These are phyloP conservation scores for Octodonta nipae DNA, from an alignment of 2,888 invertebrate genomes.

Conservation along the genomic window DNA sequence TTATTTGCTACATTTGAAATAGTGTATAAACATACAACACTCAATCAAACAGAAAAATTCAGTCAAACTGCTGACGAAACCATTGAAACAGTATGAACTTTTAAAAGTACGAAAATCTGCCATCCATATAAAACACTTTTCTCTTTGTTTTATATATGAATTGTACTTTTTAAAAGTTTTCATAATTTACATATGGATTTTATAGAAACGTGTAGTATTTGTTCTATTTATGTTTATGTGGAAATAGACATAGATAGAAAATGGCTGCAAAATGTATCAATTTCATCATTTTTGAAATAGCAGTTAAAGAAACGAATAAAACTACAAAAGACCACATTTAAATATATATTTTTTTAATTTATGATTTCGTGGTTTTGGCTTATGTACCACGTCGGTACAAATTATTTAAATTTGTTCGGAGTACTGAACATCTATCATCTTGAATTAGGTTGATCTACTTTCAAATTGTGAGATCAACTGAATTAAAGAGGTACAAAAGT, in stretches of 20 bases:
- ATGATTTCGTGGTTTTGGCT: no score
- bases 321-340: no score
- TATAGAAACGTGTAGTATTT: slow-evolving; percentile 22
- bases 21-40: no score
- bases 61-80: not conserved
- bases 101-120: slow-evolving; percentile 27
- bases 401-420: no score
- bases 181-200: slow-evolving; percentile 17
- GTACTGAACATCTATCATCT: no score
- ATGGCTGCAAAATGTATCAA: slow-evolving; percentile 21
- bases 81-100: slow-evolving; percentile 16
- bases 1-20: no score
- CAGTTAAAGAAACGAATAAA: no score
- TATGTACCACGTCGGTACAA: no score
- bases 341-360: no score
- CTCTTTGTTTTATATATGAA: slow-evolving; percentile 14
- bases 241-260: slow-evolving; percentile 22
- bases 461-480: no score
- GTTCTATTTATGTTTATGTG: slow-evolving; percentile 22
- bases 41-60: not conserved
- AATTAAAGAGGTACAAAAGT: no score
- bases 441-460: no score
- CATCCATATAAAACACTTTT: slow-evolving; percentile 21
- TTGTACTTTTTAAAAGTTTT: slow-evolving; percentile 28
- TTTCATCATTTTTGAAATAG: slow-evolving; percentile 11